A percentile compares a stretch with the other conserved stretches of the same genome.
Evolutionary conservation across 2,113 vertebrate species (phyloP).

Genomic region (Lontra canadensis): DNA sequence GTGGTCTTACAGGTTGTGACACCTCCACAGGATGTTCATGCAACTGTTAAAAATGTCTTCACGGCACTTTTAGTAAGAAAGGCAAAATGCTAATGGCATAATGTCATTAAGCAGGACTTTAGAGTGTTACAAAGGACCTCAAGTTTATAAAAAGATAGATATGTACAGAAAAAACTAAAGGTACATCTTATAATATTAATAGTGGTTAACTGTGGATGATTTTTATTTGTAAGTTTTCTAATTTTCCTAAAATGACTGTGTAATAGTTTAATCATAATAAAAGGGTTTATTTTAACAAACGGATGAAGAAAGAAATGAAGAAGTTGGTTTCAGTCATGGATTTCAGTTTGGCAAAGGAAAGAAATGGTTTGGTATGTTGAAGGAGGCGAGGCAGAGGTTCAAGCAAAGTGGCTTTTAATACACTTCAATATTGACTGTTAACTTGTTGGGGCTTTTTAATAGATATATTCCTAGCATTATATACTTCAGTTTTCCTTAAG

Average conservation of each 20-base stretch:
- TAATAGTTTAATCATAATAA: not conserved
- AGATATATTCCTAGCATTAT: not conserved
- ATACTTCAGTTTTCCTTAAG: not conserved
- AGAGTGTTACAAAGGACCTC: not conserved
- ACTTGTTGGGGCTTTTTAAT: conserved; percentile 30
- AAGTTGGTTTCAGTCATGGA: not conserved
- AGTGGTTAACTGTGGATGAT: not conserved
- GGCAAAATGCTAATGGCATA: conserved; percentile 7
- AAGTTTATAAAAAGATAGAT: conserved; percentile 21
- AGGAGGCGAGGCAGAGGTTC: not conserved
- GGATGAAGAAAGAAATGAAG: not conserved
- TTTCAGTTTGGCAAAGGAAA: conserved; percentile 34
- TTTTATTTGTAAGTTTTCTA: not conserved
- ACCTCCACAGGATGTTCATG: not conserved
- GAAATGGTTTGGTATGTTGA: not conserved
- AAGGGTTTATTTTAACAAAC: conserved; percentile 46
- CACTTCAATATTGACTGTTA: not conserved
- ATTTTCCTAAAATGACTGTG: conserved; percentile 21
- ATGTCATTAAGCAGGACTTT: conserved; percentile 31
- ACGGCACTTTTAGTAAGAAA: not conserved
- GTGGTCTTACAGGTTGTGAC: not conserved
- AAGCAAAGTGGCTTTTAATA: not conserved
- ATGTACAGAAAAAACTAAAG: not conserved
- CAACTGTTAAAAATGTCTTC: not conserved
- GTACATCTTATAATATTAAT: conserved; percentile 19